These are phyloP conservation scores for Callyntrura sp. DNA, from an alignment of 2,888 invertebrate species.

Conservation along the genomic window DNA sequence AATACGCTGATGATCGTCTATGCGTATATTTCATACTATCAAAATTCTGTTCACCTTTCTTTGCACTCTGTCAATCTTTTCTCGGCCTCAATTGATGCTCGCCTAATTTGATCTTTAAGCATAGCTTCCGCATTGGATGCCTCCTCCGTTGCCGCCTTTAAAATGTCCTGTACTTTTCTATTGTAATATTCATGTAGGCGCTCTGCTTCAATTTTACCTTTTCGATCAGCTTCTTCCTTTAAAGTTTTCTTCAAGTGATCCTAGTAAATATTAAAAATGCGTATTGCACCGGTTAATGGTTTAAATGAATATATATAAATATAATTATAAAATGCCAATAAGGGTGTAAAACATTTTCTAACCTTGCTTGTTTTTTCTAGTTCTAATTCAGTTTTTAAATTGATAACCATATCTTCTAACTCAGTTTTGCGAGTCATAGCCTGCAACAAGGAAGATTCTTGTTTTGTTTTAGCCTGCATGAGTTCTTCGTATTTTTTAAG, in stretches of 20 bases:
- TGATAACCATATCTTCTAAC: constrained; percentile 68
- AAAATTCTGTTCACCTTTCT: constrained; percentile 69
- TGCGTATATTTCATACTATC: background rate
- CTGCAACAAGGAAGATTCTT: constrained; percentile 43
- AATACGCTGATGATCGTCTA: background rate
- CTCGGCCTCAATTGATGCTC: constrained; percentile 73
- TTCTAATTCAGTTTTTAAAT: constrained; percentile 60
- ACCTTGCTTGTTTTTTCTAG: constrained; percentile 69
- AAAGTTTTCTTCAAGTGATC: constrained; percentile 67
- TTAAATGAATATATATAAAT: too few species aligned
- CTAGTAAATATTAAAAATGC: constrained; percentile 37
- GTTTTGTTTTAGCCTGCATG: constrained; percentile 32
- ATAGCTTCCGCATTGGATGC: constrained; percentile 76
- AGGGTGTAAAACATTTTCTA: too few species aligned
- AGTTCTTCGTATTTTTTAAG: constrained; percentile 70
- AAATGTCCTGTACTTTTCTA: constrained; percentile 79
- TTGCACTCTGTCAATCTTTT: constrained; percentile 78
- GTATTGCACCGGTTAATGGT: too few species aligned
- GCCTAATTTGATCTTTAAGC: constrained; percentile 78
- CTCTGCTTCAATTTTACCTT: constrained; percentile 78
- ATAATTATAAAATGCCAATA: background rate
- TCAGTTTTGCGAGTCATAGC: constrained; percentile 31
- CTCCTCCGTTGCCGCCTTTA: constrained; percentile 78
- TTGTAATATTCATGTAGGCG: constrained; percentile 82
- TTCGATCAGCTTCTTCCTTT: constrained; percentile 69